phyloP scores from a whole-genome alignment of 2,113 vertebrate species.

The Dipodomys ordii region DNA sequence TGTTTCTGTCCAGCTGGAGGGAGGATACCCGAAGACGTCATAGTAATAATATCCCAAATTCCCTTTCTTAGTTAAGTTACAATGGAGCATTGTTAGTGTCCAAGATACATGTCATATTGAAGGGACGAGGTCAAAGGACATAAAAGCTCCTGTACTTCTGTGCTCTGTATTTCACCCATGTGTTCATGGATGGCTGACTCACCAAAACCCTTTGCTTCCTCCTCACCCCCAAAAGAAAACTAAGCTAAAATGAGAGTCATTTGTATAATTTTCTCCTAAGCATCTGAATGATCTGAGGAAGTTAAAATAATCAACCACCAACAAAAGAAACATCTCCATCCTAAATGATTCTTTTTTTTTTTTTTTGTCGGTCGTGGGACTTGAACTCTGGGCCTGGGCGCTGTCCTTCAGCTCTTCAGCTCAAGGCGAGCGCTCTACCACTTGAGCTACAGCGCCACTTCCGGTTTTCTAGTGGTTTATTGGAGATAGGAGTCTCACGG shows the following conservation, averaged over 20 bases:
- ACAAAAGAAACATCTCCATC: background rate
- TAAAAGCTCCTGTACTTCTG: background rate
- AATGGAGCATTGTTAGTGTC: background rate
- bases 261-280: background rate
- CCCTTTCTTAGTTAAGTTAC: constrained; percentile 4
- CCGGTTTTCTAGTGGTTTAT: no score
- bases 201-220: background rate
- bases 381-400: no score
- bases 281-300: constrained; percentile 41
- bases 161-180: background rate
- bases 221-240: background rate
- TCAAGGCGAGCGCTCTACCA: no score
- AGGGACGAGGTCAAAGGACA: background rate
- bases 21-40: constrained; percentile 49
- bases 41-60: constrained; percentile 35
- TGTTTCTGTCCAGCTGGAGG: constrained; percentile 62
- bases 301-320: constrained; percentile 1
- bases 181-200: background rate
- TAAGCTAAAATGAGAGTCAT: background rate
- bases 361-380: no score
- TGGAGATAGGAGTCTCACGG: no score
- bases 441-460: no score
- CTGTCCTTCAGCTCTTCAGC: no score
- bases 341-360: constrained; percentile 10
- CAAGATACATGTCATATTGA: background rate